Percentiles rank a stretch among this genome's conserved stretches.
These are phyloP conservation scores for Cathartes aura DNA, from an alignment of 2,113 vertebrate genomes.

Conservation along the genomic window DNA sequence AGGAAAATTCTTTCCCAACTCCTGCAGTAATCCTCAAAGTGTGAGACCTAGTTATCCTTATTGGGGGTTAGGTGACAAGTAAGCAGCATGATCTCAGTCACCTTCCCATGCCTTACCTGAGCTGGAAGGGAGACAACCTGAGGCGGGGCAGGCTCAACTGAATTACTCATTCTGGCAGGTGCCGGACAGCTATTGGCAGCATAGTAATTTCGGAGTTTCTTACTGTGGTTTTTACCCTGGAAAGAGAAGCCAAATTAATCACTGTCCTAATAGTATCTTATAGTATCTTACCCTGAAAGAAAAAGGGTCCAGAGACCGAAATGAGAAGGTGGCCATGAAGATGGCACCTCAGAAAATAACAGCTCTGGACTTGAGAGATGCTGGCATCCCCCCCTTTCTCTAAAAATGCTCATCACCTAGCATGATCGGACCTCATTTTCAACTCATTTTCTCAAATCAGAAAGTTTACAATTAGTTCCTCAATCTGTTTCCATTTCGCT, in stretches of 20 bases:
- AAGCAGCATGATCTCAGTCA: background rate
- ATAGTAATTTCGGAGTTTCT: conserved; percentile 96
- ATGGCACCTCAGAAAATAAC: background rate
- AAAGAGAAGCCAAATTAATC: conserved; percentile 49
- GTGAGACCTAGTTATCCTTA: background rate
- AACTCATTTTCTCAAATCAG: background rate
- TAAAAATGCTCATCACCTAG: background rate
- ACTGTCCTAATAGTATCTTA: background rate
- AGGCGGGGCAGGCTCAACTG: conserved; percentile 80
- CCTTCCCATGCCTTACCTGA: conserved; percentile 81
- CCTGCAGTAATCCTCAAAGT: background rate
- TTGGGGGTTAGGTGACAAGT: background rate
- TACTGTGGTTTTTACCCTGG: conserved; percentile 98
- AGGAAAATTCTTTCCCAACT: background rate
- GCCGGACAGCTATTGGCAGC: conserved; percentile 94
- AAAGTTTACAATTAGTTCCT: background rate
- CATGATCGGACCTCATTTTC: background rate
- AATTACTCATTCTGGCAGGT: conserved; percentile 86
- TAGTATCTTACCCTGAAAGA: background rate
- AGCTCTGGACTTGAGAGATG: background rate
- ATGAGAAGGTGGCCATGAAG: background rate
- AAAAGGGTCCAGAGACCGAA: background rate
- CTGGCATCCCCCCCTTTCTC: background rate
- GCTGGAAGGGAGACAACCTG: conserved; percentile 79
- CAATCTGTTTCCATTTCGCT: background rate